phyloP scores from a whole-genome alignment of 1,140 invertebrate species.

The Antheraea mylitta region DNA sequence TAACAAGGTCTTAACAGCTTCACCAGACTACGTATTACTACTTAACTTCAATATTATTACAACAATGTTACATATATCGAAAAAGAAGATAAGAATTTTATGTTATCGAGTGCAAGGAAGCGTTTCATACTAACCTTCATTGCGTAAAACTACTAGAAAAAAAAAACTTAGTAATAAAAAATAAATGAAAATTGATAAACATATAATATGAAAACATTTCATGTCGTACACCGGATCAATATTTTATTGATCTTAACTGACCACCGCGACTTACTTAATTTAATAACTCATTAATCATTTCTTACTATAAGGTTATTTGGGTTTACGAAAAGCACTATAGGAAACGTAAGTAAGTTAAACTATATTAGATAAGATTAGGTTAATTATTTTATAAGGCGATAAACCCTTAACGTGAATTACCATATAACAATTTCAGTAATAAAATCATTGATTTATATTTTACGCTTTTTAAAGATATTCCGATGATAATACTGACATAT shows the following conservation, averaged over 20 bases:
- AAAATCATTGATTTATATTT: slow-evolving; percentile 2
- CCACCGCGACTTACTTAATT: too few relatives aligned
- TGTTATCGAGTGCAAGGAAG: too few relatives aligned
- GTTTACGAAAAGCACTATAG: not conserved
- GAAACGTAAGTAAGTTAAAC: not conserved
- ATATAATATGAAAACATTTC: too few relatives aligned
- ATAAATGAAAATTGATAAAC: too few relatives aligned
- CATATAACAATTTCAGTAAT: not conserved
- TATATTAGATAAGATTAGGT: not conserved
- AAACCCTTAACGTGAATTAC: not conserved
- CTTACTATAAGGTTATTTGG: not conserved
- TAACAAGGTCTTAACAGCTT: too few relatives aligned
- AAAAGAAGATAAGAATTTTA: too few relatives aligned
- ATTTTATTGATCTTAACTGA: not conserved
- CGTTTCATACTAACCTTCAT: too few relatives aligned
- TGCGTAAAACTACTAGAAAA: too few relatives aligned
- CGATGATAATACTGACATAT: not conserved
- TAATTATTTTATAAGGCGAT: not conserved
- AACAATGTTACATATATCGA: too few relatives aligned
- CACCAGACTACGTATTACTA: too few relatives aligned
- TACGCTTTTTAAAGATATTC: not conserved
- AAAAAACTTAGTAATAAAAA: too few relatives aligned
- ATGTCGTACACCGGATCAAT: not conserved
- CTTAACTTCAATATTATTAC: too few relatives aligned
- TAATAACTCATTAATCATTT: not conserved